Evolutionary conservation across 2,113 vertebrate genomes (phyloP), one percentile per base, ranked within the genome.

Genomic region (Brachypodius melanocephalos): DNA sequence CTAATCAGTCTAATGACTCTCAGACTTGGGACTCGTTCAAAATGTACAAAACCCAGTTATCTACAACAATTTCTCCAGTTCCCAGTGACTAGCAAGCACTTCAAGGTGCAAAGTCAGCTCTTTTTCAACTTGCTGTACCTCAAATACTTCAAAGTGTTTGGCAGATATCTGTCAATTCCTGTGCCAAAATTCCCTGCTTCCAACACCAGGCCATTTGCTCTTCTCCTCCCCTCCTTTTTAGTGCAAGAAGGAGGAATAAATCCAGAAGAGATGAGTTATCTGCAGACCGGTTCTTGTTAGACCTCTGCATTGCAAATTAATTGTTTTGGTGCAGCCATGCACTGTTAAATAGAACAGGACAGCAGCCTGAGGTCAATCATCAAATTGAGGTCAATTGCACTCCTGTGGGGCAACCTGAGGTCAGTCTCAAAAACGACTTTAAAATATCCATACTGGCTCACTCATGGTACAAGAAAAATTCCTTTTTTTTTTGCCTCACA

Each of bases 311-410:
- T 62, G 55, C 72, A 90, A 92, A 93, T 94, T 72, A 96, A 73
- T 83, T 80, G 72, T 83, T 94, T 89, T 89, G 84, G 52, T 92
- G 61, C 84, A 93, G 85, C n/a, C 58, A 58, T 46, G 67, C 73
- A 13, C 49, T 46, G 43, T 36, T 81, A 77, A 12, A 77, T 18
- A 63, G 81, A 87, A 80, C 36, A 73, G 63, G 59, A 90, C 63
- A 46, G 91, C 87, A 96, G 69, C 61, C 51, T 67, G 73, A 86
- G 74, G 93, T 91, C 84, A 67, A 0, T 55, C 73, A 81, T 67
- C 68, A 94, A 94, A 92, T 83, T 90, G 91, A 84, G 84, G 83
- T 94, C 93, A 92, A 43, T 76, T 73, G 26, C 36, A 51, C 54
- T 93, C 52, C 74, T 79, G 62, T 87, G 78, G 45, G 49, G 57